Percentiles rank a stretch among this genome's conserved stretches.
Conservation (phyloP, 2,113 vertebrate genomes). For the Macrotis lagotis region DNA sequence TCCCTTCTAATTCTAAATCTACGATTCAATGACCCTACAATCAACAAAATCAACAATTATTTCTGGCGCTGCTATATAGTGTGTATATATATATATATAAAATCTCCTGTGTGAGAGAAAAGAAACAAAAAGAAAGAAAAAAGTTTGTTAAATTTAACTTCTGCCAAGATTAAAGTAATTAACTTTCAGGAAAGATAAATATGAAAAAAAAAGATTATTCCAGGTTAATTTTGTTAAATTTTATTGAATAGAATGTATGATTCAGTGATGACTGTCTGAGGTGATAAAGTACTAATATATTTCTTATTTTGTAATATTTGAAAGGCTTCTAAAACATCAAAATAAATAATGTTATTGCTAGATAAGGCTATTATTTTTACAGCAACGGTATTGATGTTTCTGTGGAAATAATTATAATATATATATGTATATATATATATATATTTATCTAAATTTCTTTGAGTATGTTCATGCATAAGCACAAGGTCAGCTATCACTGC, state of each 20-base stretch:
- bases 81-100: no score
- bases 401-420: neutral
- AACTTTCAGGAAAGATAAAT: no score
- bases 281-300: slow-evolving; percentile 24
- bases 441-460: neutral
- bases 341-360: neutral
- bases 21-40: no score
- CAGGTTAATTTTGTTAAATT: slow-evolving; percentile 35
- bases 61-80: no score
- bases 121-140: no score
- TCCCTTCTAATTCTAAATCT: no score
- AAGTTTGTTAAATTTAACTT: no score
- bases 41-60: no score
- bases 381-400: neutral
- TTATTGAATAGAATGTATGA: slow-evolving; percentile 17
- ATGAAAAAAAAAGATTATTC: slow-evolving; percentile 26
- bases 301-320: slow-evolving; percentile 29
- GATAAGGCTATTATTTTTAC: neutral
- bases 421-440: neutral
- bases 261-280: slow-evolving; percentile 35
- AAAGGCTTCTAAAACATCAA: slow-evolving; percentile 17
- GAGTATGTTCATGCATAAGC: slow-evolving; percentile 31
- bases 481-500: neutral
- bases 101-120: no score
- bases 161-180: no score